Conservation (phyloP, 2,797 vertebrate genomes). For the Crypturellus tataupa region DNA sequence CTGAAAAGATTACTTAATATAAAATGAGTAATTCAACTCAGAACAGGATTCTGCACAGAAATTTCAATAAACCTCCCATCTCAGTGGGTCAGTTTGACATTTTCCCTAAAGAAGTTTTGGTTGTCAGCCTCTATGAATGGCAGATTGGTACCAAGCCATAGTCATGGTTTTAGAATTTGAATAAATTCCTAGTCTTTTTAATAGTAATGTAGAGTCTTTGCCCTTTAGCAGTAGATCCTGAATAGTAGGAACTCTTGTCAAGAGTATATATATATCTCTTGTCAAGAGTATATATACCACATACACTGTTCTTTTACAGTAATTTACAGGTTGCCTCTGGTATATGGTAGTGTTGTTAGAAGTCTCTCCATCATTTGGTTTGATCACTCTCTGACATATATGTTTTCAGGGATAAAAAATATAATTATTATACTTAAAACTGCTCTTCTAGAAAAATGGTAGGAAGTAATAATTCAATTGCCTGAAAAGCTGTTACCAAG, state of each 20-base stretch:
- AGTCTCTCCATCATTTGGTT: neutral
- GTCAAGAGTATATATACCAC: neutral
- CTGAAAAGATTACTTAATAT: slow-evolving; percentile 68
- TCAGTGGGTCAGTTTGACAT: slow-evolving; percentile 86
- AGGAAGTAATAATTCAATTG: neutral
- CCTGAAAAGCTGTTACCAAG: neutral
- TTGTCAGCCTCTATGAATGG: slow-evolving; percentile 83
- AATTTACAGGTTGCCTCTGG: neutral
- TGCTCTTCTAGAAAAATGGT: neutral
- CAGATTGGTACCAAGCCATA: slow-evolving; percentile 78
- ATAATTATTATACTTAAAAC: neutral
- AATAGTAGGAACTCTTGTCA: neutral
- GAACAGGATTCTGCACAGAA: slow-evolving; percentile 80
- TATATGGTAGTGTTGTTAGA: neutral
- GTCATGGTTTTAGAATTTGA: slow-evolving; percentile 71
- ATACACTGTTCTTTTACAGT: neutral
- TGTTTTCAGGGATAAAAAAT: neutral
- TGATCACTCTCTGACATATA: neutral
- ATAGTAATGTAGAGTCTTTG: slow-evolving; percentile 74
- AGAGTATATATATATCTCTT: neutral
- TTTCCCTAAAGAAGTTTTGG: slow-evolving; percentile 85
- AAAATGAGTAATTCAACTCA: slow-evolving; percentile 78
- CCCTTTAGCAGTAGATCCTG: neutral
- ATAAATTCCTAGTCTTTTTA: slow-evolving; percentile 78
- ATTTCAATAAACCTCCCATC: slow-evolving; percentile 84